Evolutionary conservation across 2,113 vertebrate species (phyloP), one percentile per base, ranked within the genome.

Genomic region (Mixornis gularis): DNA sequence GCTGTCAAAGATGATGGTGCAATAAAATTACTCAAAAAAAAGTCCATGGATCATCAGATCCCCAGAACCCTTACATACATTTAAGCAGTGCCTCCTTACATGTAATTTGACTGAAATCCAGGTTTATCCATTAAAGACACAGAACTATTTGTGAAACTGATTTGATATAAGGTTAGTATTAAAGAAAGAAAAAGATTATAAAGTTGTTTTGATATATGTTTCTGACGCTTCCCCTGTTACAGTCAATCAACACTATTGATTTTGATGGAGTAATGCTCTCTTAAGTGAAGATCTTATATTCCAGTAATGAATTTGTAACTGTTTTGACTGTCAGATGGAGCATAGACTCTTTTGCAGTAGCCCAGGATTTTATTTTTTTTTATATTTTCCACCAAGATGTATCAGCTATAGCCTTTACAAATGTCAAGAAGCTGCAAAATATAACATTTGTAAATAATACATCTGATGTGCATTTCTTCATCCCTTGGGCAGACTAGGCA

Each of bases 381-480:
- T 85, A 94, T 87, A 74, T 90, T 96, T 92, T 90, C 46, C 46
- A 40, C 70, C 68, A 52, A 89, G 56, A 38, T 81, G 64, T 77
- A 81, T 72, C 46, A 90, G 55, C 36, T 41, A 48, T 87, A 94
- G 64, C 79, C 89, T 95, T 96, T 94, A 86, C 90, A 87, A 96
- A 97, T 94, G 94, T 96, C 90, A 97, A 96, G 87, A 87, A 49
- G 34, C 65, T 89, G 73, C 38, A 94, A 95, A 95, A 85, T 79
- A 14, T 56, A 94, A 46, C 90, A 63, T 95, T 96, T 96, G 77
- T 94, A 95, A 95, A 94, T 95, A 94, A 94, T 95, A 72, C 38
- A 79, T 95, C 84, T 95, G 76, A 80, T 71, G 29, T 87, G 24
- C 43, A 63, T 91, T 94, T 90, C 49, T 90, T 92, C 44, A 56